Evolutionary conservation across 2,113 vertebrate species (phyloP).

Genomic region (Pollachius pollachius): DNA sequence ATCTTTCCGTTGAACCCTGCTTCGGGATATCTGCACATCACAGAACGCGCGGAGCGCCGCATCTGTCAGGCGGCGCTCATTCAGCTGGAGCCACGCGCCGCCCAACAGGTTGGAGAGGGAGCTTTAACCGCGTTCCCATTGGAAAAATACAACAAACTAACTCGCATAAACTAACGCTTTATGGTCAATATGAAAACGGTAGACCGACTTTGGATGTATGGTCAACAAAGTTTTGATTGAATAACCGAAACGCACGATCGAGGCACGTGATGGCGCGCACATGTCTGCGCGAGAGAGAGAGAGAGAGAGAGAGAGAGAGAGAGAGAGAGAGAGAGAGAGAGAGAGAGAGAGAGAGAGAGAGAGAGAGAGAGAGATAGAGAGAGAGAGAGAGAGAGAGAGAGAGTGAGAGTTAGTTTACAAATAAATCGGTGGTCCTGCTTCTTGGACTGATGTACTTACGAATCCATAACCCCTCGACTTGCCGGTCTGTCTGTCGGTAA

Average conservation of each 20-base stretch:
- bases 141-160: conserved; percentile 35
- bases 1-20: no score
- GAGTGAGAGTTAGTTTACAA: no score
- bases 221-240: no score
- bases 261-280: background rate
- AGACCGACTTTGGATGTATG: background rate
- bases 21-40: no score
- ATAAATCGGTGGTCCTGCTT: no score
- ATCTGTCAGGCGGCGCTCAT: background rate
- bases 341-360: no score
- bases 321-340: no score
- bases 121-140: conserved; percentile 12
- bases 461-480: conserved; percentile 97
- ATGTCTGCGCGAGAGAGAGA: background rate
- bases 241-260: background rate
- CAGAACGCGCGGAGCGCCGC: no score
- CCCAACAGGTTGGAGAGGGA: conserved; percentile 46
- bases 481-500: conserved; percentile 95
- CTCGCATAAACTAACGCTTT: no score
- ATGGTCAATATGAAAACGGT: conserved; percentile 39
- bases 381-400: no score
- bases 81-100: background rate
- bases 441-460: conserved; percentile 80
- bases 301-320: no score
- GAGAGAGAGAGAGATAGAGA: no score